Evolutionary conservation across 92 coral and sea anemone genomes (phyloP).

Genomic region (Epizoanthus ramosus): DNA sequence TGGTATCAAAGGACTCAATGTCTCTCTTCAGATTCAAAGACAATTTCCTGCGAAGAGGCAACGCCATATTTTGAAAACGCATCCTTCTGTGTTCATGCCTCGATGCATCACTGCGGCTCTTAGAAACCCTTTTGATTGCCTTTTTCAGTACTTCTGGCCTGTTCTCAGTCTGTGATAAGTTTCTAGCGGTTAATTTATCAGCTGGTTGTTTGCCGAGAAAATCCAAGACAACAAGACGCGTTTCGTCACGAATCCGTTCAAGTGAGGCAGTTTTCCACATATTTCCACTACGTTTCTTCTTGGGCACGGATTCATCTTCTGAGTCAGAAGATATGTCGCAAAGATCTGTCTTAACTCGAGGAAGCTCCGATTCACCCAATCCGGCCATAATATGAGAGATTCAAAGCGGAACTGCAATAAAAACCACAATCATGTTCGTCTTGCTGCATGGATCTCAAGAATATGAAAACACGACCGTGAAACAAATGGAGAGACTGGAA

Average conservation of each 20-base stretch:
- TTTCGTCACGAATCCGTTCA: constrained; percentile 92
- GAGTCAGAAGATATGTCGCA: constrained; percentile 38
- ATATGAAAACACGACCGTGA: not conserved
- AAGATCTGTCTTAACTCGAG: constrained; percentile 20
- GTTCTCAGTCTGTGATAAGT: constrained; percentile 60
- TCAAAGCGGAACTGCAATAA: not conserved
- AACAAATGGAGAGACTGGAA: not conserved
- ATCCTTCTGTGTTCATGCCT: constrained; percentile 72
- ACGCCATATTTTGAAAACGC: constrained; percentile 82
- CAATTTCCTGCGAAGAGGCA: constrained; percentile 78
- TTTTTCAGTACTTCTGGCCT: constrained; percentile 56
- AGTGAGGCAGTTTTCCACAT: constrained; percentile 62
- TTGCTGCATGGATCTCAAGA: not conserved
- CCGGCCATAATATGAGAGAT: constrained; percentile 47
- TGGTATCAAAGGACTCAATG: constrained; percentile 73
- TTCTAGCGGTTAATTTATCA: constrained; percentile 81
- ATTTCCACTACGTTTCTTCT: not conserved
- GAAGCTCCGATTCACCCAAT: constrained; percentile 27
- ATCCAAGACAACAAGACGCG: constrained; percentile 89
- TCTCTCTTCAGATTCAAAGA: constrained; percentile 86
- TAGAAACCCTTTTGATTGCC: constrained; percentile 59
- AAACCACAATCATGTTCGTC: not conserved
- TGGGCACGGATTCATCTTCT: constrained; percentile 39
- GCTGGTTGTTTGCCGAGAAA: constrained; percentile 80
- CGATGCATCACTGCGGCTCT: constrained; percentile 90